Evolutionary conservation across 2,888 invertebrate genomes (phyloP), one percentile per base, ranked within the genome.

Genomic region (Tethea ocularis): DNA sequence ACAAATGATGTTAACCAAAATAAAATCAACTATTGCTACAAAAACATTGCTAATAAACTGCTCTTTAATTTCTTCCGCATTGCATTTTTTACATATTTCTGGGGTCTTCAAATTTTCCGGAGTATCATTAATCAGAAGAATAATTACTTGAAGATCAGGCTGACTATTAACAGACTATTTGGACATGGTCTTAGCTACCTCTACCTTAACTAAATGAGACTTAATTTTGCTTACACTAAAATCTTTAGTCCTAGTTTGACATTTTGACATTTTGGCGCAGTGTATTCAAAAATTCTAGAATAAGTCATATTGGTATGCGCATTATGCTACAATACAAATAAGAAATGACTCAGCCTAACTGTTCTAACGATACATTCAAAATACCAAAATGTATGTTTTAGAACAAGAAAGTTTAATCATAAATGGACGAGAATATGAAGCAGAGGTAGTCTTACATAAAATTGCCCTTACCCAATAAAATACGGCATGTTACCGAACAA

Each of bases 401-500:
- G n/a, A 52, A 26, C 17, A 29, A 26, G n/a, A 11, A 13, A 24
- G 52, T 52, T 29, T 52, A 17, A 26, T 22, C 26, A 17, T n/a
- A n/a, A 10, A 52, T 10, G n/a, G 26, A 52, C n/a, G 15, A 24
- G 26, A 52, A 23, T 26, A 23, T 52, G 24, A 52, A 52, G 46
- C 20, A 17, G 46, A 20, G 46, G 20, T 46, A 46, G 52, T 57
- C 57, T 62, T 56, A 60, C 58, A 63, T 68, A 71, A 66, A 65
- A 61, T 61, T 61, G 61, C 63, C 65, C 61, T 61, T 64, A 59
- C 55, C 65, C 57, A 74, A 73, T 72, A 72, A 71, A 71, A 71
- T 70, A 67, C 65, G 70, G 70, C 68, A 72, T 64, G 68, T 78
- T 72, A 63, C 68, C 70, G 79, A 79, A 86, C 86, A 86, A 86